Evolutionary conservation across 2,113 vertebrate genomes (phyloP).

Genomic region (Pomatorhinus ruficollis): DNA sequence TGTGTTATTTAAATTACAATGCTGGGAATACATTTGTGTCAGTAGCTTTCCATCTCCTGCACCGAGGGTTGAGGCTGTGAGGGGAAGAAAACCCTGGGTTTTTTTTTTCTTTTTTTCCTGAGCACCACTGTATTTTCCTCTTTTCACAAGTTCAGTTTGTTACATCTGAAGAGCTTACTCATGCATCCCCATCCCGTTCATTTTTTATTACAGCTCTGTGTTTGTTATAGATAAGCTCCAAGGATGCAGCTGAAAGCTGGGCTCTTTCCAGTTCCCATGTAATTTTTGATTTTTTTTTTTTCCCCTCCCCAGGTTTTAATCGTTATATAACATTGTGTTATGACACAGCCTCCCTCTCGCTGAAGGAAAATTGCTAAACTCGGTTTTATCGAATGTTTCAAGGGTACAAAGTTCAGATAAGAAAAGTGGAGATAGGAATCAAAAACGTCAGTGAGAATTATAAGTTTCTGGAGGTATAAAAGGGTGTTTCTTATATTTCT

Average conservation of each 20-base stretch:
- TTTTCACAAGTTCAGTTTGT: slow-evolving; percentile 24
- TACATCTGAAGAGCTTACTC: slow-evolving; percentile 56
- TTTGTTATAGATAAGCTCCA: slow-evolving; percentile 55
- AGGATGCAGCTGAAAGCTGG: slow-evolving; percentile 48
- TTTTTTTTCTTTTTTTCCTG: not conserved
- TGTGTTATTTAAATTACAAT: slow-evolving; percentile 67
- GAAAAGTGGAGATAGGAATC: slow-evolving; percentile 23
- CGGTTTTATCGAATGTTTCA: slow-evolving; percentile 3
- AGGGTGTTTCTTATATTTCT: not conserved
- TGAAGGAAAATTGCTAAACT: slow-evolving; percentile 47
- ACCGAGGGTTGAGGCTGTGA: not conserved
- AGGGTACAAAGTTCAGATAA: slow-evolving; percentile 58
- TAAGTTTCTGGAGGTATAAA: not conserved
- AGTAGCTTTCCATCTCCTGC: slow-evolving; percentile 55
- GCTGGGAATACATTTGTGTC: slow-evolving; percentile 60
- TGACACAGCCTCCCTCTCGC: slow-evolving; percentile 22
- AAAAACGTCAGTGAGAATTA: slow-evolving; percentile 30
- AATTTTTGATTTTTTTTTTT: not conserved
- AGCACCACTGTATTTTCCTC: not conserved
- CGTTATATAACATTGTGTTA: slow-evolving; percentile 20
- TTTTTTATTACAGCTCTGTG: slow-evolving; percentile 60
- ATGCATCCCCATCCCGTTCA: slow-evolving; percentile 33
- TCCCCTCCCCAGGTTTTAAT: slow-evolving; percentile 12
- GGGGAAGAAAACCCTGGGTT: not conserved
- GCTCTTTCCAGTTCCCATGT: slow-evolving; percentile 38